Base-by-base conservation (phyloP, 2,888 invertebrate species). In the Agonopterix subpropinquella region DNA sequence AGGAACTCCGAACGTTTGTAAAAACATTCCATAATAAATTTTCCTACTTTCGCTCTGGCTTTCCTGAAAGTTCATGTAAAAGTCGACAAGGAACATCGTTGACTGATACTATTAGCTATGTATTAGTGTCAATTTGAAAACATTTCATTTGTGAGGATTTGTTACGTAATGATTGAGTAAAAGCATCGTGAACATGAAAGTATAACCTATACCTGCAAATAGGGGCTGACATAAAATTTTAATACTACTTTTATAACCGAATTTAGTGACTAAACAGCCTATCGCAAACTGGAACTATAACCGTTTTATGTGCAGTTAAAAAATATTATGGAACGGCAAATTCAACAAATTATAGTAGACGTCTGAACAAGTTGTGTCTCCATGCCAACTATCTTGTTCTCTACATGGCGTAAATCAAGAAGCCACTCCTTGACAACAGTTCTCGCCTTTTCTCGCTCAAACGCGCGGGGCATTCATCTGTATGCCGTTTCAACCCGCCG, bases 11-110 rank as follows among this genome's bases (percentile, higher is more conserved):
- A 73, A 78, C 73, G 41, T 11, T 77, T 79, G 76, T 80, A 80
- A 84, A 83, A 86, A 85, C 81, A 83, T 80, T 77, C 65, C 65
- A 74, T 77, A 80, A 82, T 82, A 85, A 82, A 82, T 82, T 83
- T 77, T 56, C 69, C 61, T 73, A 75, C 53, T 58, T 57, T 58
- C 49, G 44, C 47, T 15, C 45, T 18, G 48, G 45, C 47, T 51
- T 50, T 49, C 60, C 59, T 28, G 28, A 45, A 47, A 43, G 18
- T 42, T 11, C 45, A 47, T 41, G 46, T 39, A 41, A 28, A 44
- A 45, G 37, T 47, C 36, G 39, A 18, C 36, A 37, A 44, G 44
- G 9, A 39, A 39, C n/a, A 39, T 10, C 39, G n/a, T n/a, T n/a
- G n/a, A 10, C 28, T 28, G 28, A 28, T 28, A 28, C 5, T 28